Evolutionary conservation across 2,113 vertebrate species (phyloP), one percentile per base, ranked within the genome.

Genomic region (Hyperopisus bebe): DNA sequence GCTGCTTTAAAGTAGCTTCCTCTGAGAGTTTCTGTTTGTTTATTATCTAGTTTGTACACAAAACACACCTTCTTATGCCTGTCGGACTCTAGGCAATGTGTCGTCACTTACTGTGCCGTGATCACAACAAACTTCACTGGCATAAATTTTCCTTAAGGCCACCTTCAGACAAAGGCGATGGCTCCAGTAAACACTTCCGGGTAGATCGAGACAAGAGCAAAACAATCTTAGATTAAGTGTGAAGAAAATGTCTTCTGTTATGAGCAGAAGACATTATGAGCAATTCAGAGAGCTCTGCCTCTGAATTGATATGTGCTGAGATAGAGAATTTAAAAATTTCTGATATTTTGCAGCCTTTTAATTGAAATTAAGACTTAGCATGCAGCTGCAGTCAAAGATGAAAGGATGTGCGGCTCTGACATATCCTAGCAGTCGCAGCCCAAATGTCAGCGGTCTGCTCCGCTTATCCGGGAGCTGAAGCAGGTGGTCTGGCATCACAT

Each of bases 1-100:
- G 85, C 48, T 53, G 85, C 47, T 87, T 87, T 87, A 87, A 87
- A 51, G 48, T 53, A 17, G 11, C 85, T 87, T 87, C n/a, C 85
- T 35, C 50, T 87, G 27, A 84, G 19, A 47, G 24, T 86, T 86
- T 51, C 82, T 84, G 82, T 84, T 82, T 48, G 62, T 70, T 87
- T 53, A 87, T 53, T 87, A 53, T 87, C 21, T 46, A 46, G 82
- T 84, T 84, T 84, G 82, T 84, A 84, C 39, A 84, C 24, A 84
- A 21, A 46, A 24, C 42, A 80, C 35, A 42, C 74, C 35, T 80
- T 42, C 74, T 8, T 13, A 39, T 42, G 15, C 35, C 15, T 2
- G 35, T 42, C 35, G 74, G 74, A 80, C 74, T 39, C 31, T 42
- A 80, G 74, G 13, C 74, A 42, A 42, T 80, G 74, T 39, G 35